These are phyloP conservation scores for Notothenia rossii DNA, from an alignment of 2,113 vertebrate genomes.

Conservation along the genomic window DNA sequence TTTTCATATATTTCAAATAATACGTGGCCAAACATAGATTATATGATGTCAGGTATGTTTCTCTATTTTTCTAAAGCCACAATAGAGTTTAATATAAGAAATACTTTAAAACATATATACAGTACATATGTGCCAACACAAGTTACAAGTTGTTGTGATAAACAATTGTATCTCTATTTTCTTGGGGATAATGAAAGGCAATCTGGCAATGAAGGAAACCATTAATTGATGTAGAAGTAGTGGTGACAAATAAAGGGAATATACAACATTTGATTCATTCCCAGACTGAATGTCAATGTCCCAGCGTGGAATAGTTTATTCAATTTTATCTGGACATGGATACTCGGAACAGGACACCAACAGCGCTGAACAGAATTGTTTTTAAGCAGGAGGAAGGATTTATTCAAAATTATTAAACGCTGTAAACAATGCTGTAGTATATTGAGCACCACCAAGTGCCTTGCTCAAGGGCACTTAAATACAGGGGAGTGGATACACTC, in stretches of 20 bases:
- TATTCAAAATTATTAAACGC: constrained; percentile 2
- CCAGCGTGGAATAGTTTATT: background rate
- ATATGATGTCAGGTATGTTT: constrained; percentile 32
- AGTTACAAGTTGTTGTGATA: constrained; percentile 5
- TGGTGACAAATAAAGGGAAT: constrained; percentile 17
- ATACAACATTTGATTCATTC: constrained; percentile 1
- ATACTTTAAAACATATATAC: background rate
- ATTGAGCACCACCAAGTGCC: constrained; percentile 56
- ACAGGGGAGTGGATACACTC: background rate
- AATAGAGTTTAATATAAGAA: constrained; percentile 1
- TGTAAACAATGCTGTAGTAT: constrained; percentile 4
- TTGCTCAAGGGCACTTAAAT: constrained; percentile 36
- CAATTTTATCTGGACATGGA: constrained; percentile 3
- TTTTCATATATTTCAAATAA: constrained; percentile 13
- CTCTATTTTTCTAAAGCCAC: constrained; percentile 2
- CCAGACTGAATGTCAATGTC: background rate
- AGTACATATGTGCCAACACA: background rate
- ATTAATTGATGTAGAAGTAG: background rate
- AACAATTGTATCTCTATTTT: background rate
- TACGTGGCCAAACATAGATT: constrained; percentile 14
- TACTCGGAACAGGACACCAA: background rate
- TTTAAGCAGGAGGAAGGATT: background rate
- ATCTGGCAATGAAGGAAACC: constrained; percentile 44
- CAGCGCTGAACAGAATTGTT: background rate
- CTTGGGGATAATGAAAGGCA: background rate